Evolutionary conservation across 2,888 invertebrate genomes (phyloP).

Genomic region (Panopea generosa): DNA sequence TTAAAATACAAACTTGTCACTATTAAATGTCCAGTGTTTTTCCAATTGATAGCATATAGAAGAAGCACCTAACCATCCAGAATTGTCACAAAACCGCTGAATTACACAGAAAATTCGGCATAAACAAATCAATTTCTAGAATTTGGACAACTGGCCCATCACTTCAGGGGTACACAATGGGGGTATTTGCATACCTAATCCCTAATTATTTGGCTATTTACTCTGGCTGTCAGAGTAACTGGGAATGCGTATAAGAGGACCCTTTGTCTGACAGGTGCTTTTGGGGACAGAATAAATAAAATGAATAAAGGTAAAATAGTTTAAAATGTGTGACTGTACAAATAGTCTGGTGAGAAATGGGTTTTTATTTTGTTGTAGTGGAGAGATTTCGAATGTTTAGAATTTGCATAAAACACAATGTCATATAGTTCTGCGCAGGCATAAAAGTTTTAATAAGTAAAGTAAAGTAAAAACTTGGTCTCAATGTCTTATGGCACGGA

Average conservation of each 20-base stretch:
- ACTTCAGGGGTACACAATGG: conserved; percentile 50
- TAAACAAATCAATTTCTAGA: conserved; percentile 64
- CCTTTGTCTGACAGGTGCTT: conserved; percentile 9
- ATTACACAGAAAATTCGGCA: conserved; percentile 55
- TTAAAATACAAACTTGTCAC: background rate
- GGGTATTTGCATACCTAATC: conserved; percentile 43
- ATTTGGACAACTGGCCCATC: conserved; percentile 63
- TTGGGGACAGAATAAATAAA: no score
- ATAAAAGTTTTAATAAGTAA: no score
- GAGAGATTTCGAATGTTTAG: no score
- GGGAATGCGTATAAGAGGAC: conserved; percentile 1
- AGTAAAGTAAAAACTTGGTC: no score
- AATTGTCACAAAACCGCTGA: conserved; percentile 35
- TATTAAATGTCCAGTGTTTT: background rate
- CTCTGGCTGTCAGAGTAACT: conserved; percentile 19
- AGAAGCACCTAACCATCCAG: background rate
- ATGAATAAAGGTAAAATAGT: no score
- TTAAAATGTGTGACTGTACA: no score
- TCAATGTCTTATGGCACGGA: no score
- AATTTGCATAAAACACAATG: no score
- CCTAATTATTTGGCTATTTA: conserved; percentile 60
- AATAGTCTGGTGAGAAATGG: no score
- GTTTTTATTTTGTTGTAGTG: no score
- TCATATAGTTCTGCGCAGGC: no score
- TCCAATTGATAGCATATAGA: background rate